phyloP scores from a whole-genome alignment of 2,797 vertebrate species.

The Cercopithecus petaurista region DNA sequence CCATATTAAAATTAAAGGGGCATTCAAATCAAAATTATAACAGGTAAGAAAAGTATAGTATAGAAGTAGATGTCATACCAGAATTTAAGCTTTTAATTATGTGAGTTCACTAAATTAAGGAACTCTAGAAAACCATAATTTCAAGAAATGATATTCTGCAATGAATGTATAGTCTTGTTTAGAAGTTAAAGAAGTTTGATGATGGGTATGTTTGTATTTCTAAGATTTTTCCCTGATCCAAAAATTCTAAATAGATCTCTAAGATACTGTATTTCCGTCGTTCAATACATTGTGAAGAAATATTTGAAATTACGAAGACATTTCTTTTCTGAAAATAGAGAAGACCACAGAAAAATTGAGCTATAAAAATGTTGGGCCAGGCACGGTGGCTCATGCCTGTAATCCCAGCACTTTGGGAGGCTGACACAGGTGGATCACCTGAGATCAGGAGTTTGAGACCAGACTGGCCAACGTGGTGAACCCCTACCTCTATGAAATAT shows the following conservation, averaged over 20 bases:
- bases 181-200: not conserved
- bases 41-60: not conserved
- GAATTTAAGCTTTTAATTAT: not conserved
- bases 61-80: not conserved
- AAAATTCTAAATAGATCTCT: not conserved
- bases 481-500: not conserved
- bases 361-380: not conserved
- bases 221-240: not conserved
- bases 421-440: not conserved
- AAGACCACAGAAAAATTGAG: not conserved
- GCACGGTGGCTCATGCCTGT: fast-evolving
- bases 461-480: not conserved
- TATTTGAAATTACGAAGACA: not conserved
- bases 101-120: not conserved
- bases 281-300: not conserved
- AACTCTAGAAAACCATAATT: not conserved
- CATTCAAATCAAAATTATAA: not conserved
- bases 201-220: not conserved
- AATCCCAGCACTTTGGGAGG: not conserved
- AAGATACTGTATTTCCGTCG: not conserved
- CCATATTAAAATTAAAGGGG: not conserved
- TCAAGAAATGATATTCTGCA: not conserved
- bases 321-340: not conserved
- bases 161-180: not conserved
- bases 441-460: not conserved